These are phyloP conservation scores for Mamestra configurata DNA, from an alignment of 1,140 invertebrate species.

Conservation along the genomic window DNA sequence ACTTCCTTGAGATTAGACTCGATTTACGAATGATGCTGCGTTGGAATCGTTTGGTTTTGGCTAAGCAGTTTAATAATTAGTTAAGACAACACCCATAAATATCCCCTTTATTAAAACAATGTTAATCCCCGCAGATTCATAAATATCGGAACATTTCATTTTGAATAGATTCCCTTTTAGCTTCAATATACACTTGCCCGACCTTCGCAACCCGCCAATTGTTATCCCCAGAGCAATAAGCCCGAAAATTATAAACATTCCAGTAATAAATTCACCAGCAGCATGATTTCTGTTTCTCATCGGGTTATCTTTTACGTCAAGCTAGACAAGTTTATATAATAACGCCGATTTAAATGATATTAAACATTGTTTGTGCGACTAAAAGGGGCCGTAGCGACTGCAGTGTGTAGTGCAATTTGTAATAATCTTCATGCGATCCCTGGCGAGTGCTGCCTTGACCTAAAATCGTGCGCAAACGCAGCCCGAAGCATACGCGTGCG, in stretches of 20 bases:
- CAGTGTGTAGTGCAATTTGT: slow-evolving; percentile 72
- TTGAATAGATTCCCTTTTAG: neutral
- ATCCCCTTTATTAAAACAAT: neutral
- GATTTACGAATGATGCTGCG: neutral
- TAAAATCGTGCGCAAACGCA: slow-evolving; percentile 63
- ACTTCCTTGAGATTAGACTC: neutral
- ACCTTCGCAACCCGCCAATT: slow-evolving; percentile 31
- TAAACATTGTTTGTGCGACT: slow-evolving; percentile 57
- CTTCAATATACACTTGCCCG: neutral
- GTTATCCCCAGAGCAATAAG: neutral
- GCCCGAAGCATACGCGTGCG: slow-evolving; percentile 53
- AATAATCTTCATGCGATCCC: slow-evolving; percentile 67
- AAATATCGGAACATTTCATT: neutral
- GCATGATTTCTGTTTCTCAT: slow-evolving; percentile 40
- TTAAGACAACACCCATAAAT: neutral
- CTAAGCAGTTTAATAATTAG: neutral
- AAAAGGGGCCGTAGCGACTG: slow-evolving; percentile 51
- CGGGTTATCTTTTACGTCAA: slow-evolving; percentile 34
- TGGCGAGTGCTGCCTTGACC: slow-evolving; percentile 67
- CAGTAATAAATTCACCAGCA: slow-evolving; percentile 23
- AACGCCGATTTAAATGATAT: slow-evolving; percentile 50
- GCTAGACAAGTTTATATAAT: slow-evolving; percentile 52
- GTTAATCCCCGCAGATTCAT: neutral
- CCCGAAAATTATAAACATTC: slow-evolving; percentile 1
- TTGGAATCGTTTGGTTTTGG: neutral